Evolutionary conservation across 92 coral and sea anemone species (phyloP).

Genomic region (Epizoanthus scotinus): DNA sequence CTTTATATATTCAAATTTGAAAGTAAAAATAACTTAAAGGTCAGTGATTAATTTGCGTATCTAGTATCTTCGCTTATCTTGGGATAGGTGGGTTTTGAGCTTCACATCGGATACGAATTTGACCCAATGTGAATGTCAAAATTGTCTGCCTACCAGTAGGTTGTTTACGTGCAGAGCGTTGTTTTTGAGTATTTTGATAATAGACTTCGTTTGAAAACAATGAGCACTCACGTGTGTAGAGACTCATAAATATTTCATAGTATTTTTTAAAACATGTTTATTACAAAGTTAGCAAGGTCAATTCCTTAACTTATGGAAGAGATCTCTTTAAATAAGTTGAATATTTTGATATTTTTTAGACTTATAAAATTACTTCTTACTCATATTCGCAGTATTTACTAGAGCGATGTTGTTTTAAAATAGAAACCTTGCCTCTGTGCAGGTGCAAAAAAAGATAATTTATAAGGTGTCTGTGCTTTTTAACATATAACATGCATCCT

Average conservation of each 20-base stretch:
- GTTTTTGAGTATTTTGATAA: slow-evolving; percentile 7
- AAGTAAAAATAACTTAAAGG: too few species aligned
- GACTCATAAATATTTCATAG: slow-evolving; percentile 14
- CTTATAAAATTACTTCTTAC: too few species aligned
- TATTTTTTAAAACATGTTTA: not conserved
- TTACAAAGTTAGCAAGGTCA: slow-evolving; percentile 12
- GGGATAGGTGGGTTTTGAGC: too few species aligned
- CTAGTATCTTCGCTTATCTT: too few species aligned
- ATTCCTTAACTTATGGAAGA: not conserved
- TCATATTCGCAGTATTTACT: too few species aligned
- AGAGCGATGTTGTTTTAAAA: too few species aligned
- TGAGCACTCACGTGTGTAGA: slow-evolving; percentile 14
- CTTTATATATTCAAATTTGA: too few species aligned
- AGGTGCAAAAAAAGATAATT: too few species aligned
- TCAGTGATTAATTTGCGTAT: too few species aligned
- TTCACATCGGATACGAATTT: too few species aligned
- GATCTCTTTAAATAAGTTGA: not conserved
- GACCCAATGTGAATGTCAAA: slow-evolving; percentile 1
- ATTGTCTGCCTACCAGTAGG: not conserved
- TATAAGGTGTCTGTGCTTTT: too few species aligned
- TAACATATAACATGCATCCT: not conserved
- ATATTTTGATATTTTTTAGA: not conserved
- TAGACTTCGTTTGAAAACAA: slow-evolving; percentile 18
- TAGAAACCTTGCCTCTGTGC: too few species aligned
- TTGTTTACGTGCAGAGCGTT: slow-evolving; percentile 1